Evolutionary conservation across 2,797 vertebrate genomes (phyloP), one percentile per base, ranked within the genome.

Genomic region (Coendou prehensilis): DNA sequence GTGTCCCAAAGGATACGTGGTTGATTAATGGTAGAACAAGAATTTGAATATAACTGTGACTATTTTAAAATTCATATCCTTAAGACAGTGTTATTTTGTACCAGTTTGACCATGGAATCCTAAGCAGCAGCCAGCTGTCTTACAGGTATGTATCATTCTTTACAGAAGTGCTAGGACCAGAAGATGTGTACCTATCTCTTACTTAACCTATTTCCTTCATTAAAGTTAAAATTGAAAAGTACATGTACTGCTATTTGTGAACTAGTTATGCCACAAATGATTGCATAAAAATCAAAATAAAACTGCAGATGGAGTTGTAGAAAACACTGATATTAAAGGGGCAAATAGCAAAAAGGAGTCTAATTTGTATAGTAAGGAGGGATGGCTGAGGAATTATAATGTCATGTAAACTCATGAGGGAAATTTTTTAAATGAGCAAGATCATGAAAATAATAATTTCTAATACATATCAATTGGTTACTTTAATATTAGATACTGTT

Each of bases 1-100:
- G n/a, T 76, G 92, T 50, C 91, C 41, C 56, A 37, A 59, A n/a
- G 61, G 22, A 82, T 87, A 28, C 9, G 15, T 30, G 73, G 7
- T 75, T 84, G 3, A 75, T 75, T 80, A 80, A 64, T 56, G 13
- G 26, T 87, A 91, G 71, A 67, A 84, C 30, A 26, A 79, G 71
- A 85, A n/a, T 94, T 93, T 89, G 23, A 79, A 83, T 92, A 59
- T 89, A 71, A 89, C 28, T 67, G 56, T 64, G 33, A 86, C 41
- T 73, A 79, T 41, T 59, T 78, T 84, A 87, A 64, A 92, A 83
- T 78, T 22, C 9, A 73, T 93, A 56, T 30, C 80, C n/a, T 61
- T 87, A 67, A 75, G 76, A 57, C 3, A 80, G 18, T 52, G 14
- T 47, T 86, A 9, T 81, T 78, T 61, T 78, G 28, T 2, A 64